Evolutionary conservation across 2,113 vertebrate genomes (phyloP).

Genomic region (Calidris pygmaea): DNA sequence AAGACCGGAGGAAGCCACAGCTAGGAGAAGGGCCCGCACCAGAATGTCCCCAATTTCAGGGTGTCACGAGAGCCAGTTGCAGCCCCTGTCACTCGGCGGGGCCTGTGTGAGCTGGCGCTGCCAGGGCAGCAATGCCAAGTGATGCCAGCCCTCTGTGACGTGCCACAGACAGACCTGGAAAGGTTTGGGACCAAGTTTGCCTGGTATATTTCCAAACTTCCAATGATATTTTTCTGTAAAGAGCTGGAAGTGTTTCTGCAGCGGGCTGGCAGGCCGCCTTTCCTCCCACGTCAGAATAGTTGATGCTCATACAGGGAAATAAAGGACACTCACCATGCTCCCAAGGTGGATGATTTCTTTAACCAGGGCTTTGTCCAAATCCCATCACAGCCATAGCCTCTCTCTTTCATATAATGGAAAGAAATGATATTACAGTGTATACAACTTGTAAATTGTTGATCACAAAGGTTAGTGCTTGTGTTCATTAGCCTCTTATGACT

Average conservation of each 20-base stretch:
- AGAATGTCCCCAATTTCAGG: rapidly evolving
- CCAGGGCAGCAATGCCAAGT: rapidly evolving
- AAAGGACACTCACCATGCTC: neutral
- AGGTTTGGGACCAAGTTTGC: neutral
- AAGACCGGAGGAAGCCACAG: neutral
- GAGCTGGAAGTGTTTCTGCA: neutral
- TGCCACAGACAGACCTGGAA: neutral
- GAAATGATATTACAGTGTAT: neutral
- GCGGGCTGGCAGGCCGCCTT: neutral
- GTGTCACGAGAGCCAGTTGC: neutral
- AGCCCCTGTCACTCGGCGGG: neutral
- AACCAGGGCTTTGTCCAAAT: neutral
- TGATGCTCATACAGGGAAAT: neutral
- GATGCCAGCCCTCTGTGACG: neutral
- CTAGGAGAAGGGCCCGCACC: neutral
- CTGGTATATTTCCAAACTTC: neutral
- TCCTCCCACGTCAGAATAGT: neutral
- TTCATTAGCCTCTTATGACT: neutral
- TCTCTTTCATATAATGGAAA: neutral
- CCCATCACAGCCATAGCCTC: neutral
- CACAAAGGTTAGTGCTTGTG: neutral
- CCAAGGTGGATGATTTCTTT: neutral
- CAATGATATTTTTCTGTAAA: neutral
- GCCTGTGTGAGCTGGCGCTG: neutral
- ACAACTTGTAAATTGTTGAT: neutral